Evolutionary conservation across 2,797 vertebrate genomes (phyloP).

Genomic region (Helostoma temminkii): DNA sequence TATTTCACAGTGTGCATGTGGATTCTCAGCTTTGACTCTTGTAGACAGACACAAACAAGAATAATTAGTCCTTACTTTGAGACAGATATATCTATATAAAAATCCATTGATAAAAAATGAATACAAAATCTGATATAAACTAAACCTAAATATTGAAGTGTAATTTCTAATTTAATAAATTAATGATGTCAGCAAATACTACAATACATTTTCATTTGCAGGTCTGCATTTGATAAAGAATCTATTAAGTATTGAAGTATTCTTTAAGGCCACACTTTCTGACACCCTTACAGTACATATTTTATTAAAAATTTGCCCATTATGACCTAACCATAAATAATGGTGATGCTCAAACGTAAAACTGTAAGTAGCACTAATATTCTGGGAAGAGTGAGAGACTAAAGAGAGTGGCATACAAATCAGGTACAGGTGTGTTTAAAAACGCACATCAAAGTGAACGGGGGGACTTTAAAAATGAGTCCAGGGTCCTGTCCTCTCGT

Average conservation of each 20-base stretch:
- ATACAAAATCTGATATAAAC: neutral
- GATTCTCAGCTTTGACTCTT: neutral
- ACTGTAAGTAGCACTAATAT: constrained; percentile 55
- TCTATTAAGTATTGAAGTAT: too few relatives aligned
- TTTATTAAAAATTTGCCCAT: constrained; percentile 69
- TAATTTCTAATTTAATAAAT: neutral
- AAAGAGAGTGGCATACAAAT: constrained; percentile 84
- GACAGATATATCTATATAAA: neutral
- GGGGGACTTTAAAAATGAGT: constrained; percentile 75
- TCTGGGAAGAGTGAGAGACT: constrained; percentile 55
- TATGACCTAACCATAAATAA: constrained; percentile 83
- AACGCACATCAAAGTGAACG: constrained; percentile 87
- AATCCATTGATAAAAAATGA: constrained; percentile 7
- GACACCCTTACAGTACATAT: constrained; percentile 33
- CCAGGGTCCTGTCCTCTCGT: constrained; percentile 84
- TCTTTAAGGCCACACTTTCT: constrained; percentile 37
- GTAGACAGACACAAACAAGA: neutral
- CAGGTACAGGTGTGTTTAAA: constrained; percentile 88
- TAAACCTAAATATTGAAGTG: neutral
- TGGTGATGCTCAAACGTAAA: constrained; percentile 67
- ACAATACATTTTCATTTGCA: neutral
- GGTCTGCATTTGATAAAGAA: neutral
- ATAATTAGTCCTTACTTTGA: neutral
- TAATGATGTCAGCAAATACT: neutral
- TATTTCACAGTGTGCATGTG: neutral